These are phyloP conservation scores for Amblyjoppa fuscipennis DNA, from an alignment of 2,888 invertebrate species.

Conservation along the genomic window DNA sequence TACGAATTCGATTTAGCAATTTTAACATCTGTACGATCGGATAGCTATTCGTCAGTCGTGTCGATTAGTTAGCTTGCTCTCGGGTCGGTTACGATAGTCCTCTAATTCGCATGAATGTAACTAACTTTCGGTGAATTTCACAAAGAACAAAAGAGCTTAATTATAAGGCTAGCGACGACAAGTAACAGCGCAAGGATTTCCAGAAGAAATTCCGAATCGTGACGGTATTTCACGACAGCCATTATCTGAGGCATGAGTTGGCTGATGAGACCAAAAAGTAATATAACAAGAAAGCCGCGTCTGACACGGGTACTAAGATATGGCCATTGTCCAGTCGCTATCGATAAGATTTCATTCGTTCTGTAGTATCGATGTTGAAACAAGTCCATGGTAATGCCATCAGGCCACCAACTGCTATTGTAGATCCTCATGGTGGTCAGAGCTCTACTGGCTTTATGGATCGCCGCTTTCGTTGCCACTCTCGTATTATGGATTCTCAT, in stretches of 20 bases:
- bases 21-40: constrained; percentile 3
- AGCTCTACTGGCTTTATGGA: background rate
- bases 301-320: constrained; percentile 33
- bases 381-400: constrained; percentile 27
- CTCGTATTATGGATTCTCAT: background rate
- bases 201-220: constrained; percentile 37
- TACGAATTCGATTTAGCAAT: constrained; percentile 32
- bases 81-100: background rate
- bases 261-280: constrained; percentile 1
- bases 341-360: constrained; percentile 50
- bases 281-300: background rate
- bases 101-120: background rate
- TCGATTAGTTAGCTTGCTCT: background rate
- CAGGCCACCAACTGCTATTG: background rate
- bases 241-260: constrained; percentile 45
- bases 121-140: constrained; percentile 46
- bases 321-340: constrained; percentile 57
- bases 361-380: constrained; percentile 51
- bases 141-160: constrained; percentile 39
- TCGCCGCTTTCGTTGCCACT: background rate
- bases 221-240: constrained; percentile 17
- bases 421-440: background rate
- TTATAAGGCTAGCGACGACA: background rate
- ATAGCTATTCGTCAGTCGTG: background rate
- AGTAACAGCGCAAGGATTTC: constrained; percentile 35